phyloP scores from a whole-genome alignment of 2,797 vertebrate genomes.

The Aldrovandia affinis region DNA sequence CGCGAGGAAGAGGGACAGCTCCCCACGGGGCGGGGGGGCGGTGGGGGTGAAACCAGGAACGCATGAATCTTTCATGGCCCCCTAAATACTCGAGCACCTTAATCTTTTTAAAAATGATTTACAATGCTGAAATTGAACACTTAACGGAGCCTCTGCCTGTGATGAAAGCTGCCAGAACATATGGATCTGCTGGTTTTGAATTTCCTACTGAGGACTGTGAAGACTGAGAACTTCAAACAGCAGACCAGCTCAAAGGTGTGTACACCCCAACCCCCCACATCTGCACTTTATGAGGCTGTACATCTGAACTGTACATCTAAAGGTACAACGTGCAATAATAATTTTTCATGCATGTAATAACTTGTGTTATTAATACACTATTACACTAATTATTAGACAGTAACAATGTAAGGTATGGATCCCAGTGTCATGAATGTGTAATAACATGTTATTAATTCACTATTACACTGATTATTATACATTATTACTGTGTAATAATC shows the following conservation, averaged over 20 bases:
- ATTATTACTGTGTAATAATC: too few relatives aligned
- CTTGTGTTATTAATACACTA: not conserved
- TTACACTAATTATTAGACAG: too few relatives aligned
- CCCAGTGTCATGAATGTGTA: too few relatives aligned
- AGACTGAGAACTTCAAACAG: not conserved
- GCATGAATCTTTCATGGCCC: conserved; percentile 68
- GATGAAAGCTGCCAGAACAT: conserved; percentile 30
- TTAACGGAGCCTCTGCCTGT: conserved; percentile 53
- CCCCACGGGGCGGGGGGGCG: not conserved
- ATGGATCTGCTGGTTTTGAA: not conserved
- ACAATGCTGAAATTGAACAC: conserved; percentile 71
- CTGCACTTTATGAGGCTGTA: not conserved
- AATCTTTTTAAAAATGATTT: conserved; percentile 71
- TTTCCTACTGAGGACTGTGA: not conserved
- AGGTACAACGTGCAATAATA: not conserved
- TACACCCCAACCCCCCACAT: not conserved
- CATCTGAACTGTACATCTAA: not conserved
- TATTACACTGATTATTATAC: too few relatives aligned
- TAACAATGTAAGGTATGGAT: too few relatives aligned
- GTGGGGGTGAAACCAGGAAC: conserved; percentile 31
- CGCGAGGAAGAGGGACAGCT: not conserved
- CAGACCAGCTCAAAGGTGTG: not conserved
- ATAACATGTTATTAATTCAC: too few relatives aligned
- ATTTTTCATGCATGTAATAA: not conserved
- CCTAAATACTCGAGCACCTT: conserved; percentile 69